A percentile compares a stretch with the other conserved stretches of the same genome.
phyloP scores from a whole-genome alignment of 2,888 invertebrate genomes.

The Cataglyphis albicans region DNA sequence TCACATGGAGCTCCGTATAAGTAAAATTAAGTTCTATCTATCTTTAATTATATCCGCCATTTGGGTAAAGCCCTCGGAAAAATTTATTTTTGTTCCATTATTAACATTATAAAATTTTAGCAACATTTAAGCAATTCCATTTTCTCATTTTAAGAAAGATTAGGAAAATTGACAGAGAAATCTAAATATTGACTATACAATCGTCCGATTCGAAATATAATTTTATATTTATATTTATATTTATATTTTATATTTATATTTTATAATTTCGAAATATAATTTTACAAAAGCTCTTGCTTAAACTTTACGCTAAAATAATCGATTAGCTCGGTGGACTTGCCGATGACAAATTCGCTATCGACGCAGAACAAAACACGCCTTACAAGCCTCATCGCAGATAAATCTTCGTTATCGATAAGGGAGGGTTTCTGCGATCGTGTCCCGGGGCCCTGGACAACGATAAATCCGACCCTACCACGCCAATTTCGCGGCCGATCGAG shows the following conservation, averaged over 20 bases:
- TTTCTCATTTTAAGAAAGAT: neutral
- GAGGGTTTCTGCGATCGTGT: neutral
- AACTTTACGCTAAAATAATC: neutral
- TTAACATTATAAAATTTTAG: neutral
- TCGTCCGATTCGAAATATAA: neutral
- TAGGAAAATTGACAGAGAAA: neutral
- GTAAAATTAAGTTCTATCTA: conserved; percentile 25
- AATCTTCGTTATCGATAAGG: conserved; percentile 50
- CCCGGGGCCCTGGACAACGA: conserved; percentile 25
- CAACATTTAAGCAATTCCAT: neutral
- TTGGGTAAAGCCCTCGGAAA: neutral
- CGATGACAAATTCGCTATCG: conserved; percentile 19
- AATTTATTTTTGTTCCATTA: neutral
- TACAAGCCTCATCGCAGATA: conserved; percentile 25
- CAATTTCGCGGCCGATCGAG: conserved; percentile 55
- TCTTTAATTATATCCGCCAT: neutral
- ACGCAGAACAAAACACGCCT: conserved; percentile 34
- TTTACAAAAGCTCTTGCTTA: neutral
- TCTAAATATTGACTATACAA: neutral
- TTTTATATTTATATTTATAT: neutral
- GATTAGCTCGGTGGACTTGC: neutral
- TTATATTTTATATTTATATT: no score
- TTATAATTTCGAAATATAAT: neutral
- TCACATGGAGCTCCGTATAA: neutral
- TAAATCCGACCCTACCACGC: conserved; percentile 39